A percentile compares a stretch with the other conserved stretches of the same genome.
Evolutionary conservation across 2,888 invertebrate genomes (phyloP).

Genomic region (Abrostola tripartita): DNA sequence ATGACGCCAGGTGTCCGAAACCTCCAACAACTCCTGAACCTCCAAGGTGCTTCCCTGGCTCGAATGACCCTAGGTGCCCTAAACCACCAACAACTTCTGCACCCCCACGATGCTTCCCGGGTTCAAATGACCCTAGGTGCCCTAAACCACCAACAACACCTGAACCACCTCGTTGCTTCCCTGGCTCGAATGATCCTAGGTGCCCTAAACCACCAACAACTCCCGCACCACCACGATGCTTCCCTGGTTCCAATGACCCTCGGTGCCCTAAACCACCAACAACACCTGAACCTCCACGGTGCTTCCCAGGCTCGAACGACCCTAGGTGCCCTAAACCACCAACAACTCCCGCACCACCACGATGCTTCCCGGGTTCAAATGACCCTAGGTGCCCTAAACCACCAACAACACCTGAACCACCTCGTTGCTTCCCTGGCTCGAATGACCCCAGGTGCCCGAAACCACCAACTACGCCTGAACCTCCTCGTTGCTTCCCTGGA

Average conservation of each 20-base stretch:
- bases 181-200: conserved; percentile 60
- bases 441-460: conserved; percentile 58
- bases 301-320: conserved; percentile 70
- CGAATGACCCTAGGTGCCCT: conserved; percentile 52
- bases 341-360: conserved; percentile 53
- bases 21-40: too few relatives aligned
- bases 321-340: conserved; percentile 64
- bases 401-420: conserved; percentile 59
- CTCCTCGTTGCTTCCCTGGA: conserved; percentile 42
- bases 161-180: conserved; percentile 52
- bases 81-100: conserved; percentile 45
- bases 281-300: conserved; percentile 51
- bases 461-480: conserved; percentile 51
- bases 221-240: conserved; percentile 19
- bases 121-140: conserved; percentile 63
- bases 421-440: conserved; percentile 50
- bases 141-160: conserved; percentile 61
- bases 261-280: conserved; percentile 60
- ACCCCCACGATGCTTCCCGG: conserved; percentile 52
- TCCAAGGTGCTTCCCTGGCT: too few relatives aligned
- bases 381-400: conserved; percentile 58
- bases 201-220: conserved; percentile 42
- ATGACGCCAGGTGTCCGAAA: conserved; percentile 46
- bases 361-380: conserved; percentile 53
- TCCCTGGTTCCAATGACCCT: conserved; percentile 70